phyloP scores from a whole-genome alignment of 2,797 vertebrate genomes.

The Microchirus variegatus region DNA sequence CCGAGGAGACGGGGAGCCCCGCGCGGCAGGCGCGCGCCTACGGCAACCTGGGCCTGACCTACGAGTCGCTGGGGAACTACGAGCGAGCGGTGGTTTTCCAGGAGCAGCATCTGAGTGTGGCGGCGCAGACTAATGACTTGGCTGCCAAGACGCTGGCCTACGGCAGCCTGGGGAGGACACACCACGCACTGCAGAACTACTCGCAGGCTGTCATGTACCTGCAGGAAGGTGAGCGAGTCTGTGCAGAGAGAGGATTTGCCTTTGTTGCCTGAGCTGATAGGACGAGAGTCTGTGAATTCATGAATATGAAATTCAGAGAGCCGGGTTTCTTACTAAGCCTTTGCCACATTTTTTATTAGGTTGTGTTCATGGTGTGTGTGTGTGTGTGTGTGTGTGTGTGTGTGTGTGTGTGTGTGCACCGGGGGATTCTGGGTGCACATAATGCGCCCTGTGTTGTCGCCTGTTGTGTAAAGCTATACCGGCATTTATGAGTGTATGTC shows the following conservation, averaged over 20 bases:
- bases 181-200: constrained; percentile 97
- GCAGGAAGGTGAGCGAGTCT: constrained; percentile 78
- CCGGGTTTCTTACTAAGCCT: constrained; percentile 73
- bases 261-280: constrained; percentile 73
- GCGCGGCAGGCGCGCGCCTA: constrained; percentile 91
- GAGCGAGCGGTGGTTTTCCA: constrained; percentile 97
- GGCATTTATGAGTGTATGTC: constrained; percentile 57
- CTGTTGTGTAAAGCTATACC: constrained; percentile 55
- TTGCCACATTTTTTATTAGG: constrained; percentile 70
- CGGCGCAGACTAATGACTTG: constrained; percentile 95
- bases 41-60: constrained; percentile 95
- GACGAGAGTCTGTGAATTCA: constrained; percentile 76
- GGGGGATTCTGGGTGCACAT: constrained; percentile 53
- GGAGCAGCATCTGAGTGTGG: constrained; percentile 97
- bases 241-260: constrained; percentile 51
- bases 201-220: constrained; percentile 99
- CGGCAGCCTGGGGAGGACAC: constrained; percentile 95
- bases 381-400: constrained; percentile 39
- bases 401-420: constrained; percentile 52
- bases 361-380: constrained; percentile 23
- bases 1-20: constrained; percentile 87
- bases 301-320: constrained; percentile 74
- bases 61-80: constrained; percentile 94
- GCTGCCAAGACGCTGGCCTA: constrained; percentile 96
- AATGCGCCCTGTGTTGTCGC: constrained; percentile 57